These are phyloP conservation scores for Atopsyche davidsoni DNA, from an alignment of 1,140 invertebrate species.

Conservation along the genomic window DNA sequence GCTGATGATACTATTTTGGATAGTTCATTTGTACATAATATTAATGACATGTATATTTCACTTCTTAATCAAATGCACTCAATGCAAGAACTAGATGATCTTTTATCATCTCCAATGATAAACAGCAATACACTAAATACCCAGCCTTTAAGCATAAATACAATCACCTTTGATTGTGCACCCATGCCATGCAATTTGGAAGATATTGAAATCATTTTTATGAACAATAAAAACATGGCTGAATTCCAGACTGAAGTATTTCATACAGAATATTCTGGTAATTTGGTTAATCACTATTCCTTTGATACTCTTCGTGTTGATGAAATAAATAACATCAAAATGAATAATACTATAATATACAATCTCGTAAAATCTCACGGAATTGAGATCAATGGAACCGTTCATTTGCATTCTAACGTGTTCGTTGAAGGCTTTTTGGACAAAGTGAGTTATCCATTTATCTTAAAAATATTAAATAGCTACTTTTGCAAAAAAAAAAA, in stretches of 20 bases:
- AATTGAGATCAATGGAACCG: conserved; percentile 17
- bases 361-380: conserved; percentile 12
- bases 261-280: conserved; percentile 20
- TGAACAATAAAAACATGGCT: conserved; percentile 17
- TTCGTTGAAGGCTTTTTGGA: conserved; percentile 16
- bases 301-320: no score
- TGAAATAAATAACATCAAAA: conserved; percentile 14
- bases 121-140: conserved; percentile 8
- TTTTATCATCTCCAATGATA: conserved; percentile 11
- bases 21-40: conserved; percentile 20
- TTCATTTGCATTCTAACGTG: conserved; percentile 16
- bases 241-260: conserved; percentile 27
- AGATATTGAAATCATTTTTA: conserved; percentile 12
- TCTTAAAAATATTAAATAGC: conserved; percentile 13
- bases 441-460: conserved; percentile 14
- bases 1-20: conserved; percentile 21
- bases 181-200: conserved; percentile 29
- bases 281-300: conserved; percentile 14
- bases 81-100: conserved; percentile 20
- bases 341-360: conserved; percentile 20
- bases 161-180: conserved; percentile 26
- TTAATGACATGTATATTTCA: conserved; percentile 20
- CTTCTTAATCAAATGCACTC: conserved; percentile 18
- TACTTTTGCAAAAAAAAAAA: conserved; percentile 24
- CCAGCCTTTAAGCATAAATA: conserved; percentile 22